Base-by-base conservation (phyloP, 2,113 vertebrate genomes). In the Corythornis madagascariensis region DNA sequence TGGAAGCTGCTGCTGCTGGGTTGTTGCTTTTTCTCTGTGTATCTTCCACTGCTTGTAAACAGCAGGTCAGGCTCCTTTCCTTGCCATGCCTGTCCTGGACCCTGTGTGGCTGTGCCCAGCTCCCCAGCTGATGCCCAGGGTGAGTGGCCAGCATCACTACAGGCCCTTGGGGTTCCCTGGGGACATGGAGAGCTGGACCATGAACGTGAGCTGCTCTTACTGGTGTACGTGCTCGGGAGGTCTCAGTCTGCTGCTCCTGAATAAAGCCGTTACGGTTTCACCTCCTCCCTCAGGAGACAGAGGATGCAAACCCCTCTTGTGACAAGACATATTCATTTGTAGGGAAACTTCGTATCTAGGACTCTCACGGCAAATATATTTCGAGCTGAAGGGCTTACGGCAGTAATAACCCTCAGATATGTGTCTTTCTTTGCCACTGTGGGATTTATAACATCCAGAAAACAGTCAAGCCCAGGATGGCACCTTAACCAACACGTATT, bases 71-170 rank as follows among this genome's bases (percentile, higher is more conserved):
- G 4, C 25, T 35, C 12, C 9, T 20, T 9, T 12, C 29, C 53
- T 35, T 7, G 0, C 6, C 19, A 7, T 3, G 55, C 22, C 15
- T 22, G 2, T 20, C 55, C 38, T 52, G 20, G 7, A 11, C 13
- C 7, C 57, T 2, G 19, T 0, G 6, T 40, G 67, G 33, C 59
- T 19, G 0, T 35, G 9, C 19, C 64, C 40, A 28, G 73, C 64
- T 42, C 74, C 38, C 4, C 3, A 3, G 1, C 16, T 26, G 7
- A 13, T 1, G 1, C 25, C 11, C 2, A 1, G 11, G 35, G 43
- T 1, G 5, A 31, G 29, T 1, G 3, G 29, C 47, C 11, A 0
- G 20, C 1, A 3, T 18, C 7, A 0, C 59, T 5, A 2, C 0
- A 0, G 10, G 4, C 8, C 45, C 19, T 17, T 1, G 5, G 71